Evolutionary conservation across 2,888 invertebrate species (phyloP).

Genomic region (Sisyra nigra): DNA sequence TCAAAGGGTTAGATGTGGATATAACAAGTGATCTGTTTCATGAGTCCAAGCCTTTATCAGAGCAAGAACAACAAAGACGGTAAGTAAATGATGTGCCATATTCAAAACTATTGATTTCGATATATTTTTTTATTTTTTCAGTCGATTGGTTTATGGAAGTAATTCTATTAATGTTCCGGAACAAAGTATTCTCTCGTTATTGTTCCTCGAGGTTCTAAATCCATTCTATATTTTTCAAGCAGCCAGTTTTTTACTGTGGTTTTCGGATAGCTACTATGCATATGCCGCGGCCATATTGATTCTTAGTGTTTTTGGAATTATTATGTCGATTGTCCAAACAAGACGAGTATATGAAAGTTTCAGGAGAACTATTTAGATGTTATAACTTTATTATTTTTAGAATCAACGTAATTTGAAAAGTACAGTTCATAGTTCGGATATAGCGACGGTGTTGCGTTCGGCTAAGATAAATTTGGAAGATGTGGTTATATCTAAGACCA

Average conservation of each 20-base stretch:
- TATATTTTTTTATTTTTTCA: slow-evolving; percentile 22
- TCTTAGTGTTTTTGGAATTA: slow-evolving; percentile 70
- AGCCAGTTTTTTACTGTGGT: slow-evolving; percentile 80
- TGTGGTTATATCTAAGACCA: slow-evolving; percentile 27
- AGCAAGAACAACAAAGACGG: slow-evolving; percentile 44
- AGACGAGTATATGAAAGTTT: background rate
- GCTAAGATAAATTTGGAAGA: slow-evolving; percentile 20
- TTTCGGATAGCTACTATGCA: slow-evolving; percentile 72
- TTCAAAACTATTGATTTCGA: background rate
- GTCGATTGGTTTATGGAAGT: slow-evolving; percentile 62
- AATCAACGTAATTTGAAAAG: slow-evolving; percentile 79
- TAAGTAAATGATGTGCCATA: slow-evolving; percentile 19
- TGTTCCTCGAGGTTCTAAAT: slow-evolving; percentile 74
- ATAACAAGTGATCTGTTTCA: slow-evolving; percentile 47
- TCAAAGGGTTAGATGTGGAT: slow-evolving; percentile 58
- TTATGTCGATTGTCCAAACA: slow-evolving; percentile 71
- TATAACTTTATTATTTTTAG: slow-evolving; percentile 27
- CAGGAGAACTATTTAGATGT: background rate
- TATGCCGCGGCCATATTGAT: slow-evolving; percentile 74
- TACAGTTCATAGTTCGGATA: slow-evolving; percentile 61
- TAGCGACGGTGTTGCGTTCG: slow-evolving; percentile 43
- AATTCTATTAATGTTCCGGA: slow-evolving; percentile 76
- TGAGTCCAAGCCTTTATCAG: slow-evolving; percentile 37
- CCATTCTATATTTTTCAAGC: slow-evolving; percentile 94
- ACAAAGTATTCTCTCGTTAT: slow-evolving; percentile 50